These are phyloP conservation scores for Addax nasomaculatus DNA, from an alignment of 2,113 vertebrate species.

Conservation along the genomic window DNA sequence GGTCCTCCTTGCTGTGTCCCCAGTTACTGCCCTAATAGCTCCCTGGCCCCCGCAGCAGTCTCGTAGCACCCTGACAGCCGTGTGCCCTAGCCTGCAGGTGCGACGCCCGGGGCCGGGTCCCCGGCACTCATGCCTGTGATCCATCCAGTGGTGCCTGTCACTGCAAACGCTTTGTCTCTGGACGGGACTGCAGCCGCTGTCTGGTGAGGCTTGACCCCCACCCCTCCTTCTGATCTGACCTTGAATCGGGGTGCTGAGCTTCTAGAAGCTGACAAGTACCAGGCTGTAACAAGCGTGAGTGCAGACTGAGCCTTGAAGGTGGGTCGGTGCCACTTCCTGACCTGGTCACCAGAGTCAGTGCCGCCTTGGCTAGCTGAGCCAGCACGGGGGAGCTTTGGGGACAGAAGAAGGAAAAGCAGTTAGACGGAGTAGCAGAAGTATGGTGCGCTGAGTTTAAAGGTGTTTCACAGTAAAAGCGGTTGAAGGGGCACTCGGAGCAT, in stretches of 20 bases:
- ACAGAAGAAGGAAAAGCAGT: not conserved
- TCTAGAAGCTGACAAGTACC: not conserved
- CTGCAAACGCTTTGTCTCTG: slow-evolving; percentile 90
- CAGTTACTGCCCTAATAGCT: not conserved
- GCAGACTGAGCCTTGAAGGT: not conserved
- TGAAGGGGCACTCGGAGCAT: not conserved
- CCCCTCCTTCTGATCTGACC: not conserved
- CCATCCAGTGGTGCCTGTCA: slow-evolving; percentile 88
- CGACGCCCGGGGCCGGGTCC: slow-evolving; percentile 83
- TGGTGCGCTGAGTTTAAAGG: not conserved
- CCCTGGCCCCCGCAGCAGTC: not conserved
- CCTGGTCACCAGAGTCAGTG: not conserved
- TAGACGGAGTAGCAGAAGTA: not conserved
- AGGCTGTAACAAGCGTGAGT: not conserved
- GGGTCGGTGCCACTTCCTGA: not conserved
- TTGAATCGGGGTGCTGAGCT: not conserved
- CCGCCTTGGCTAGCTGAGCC: not conserved
- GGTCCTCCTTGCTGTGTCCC: not conserved
- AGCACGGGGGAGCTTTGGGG: not conserved
- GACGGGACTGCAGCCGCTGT: slow-evolving; percentile 87
- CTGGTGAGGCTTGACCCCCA: slow-evolving; percentile 81
- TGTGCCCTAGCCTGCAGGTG: slow-evolving; percentile 84
- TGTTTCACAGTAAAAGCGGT: not conserved
- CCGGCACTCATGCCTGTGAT: slow-evolving; percentile 83
- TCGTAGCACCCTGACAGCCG: not conserved